Conservation (phyloP, 2,797 vertebrate genomes). For the Tarsius wallacei region DNA sequence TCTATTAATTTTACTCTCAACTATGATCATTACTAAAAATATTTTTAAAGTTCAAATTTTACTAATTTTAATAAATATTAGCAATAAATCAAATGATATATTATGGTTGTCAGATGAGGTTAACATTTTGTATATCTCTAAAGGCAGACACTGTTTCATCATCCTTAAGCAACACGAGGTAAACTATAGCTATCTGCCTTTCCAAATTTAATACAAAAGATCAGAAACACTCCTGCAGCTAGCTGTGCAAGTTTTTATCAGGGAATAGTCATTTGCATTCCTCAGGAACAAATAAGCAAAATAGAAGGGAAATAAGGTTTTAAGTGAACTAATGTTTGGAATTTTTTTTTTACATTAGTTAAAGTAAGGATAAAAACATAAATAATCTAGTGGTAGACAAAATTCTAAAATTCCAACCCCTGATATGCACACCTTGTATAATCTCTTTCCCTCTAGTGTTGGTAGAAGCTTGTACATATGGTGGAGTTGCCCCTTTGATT, state of each 20-base stretch:
- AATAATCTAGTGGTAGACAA: not conserved
- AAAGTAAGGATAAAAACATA: constrained; percentile 27
- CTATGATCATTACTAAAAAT: not conserved
- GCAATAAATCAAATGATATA: constrained; percentile 6
- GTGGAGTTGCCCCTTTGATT: not conserved
- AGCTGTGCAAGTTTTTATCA: constrained; percentile 30
- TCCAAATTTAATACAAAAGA: constrained; percentile 70
- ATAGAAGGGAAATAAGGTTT: constrained; percentile 36
- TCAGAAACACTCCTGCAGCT: constrained; percentile 35
- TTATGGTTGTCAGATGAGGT: not conserved
- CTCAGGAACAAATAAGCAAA: constrained; percentile 40
- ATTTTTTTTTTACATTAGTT: not conserved
- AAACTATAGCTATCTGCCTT: constrained; percentile 1
- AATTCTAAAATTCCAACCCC: not conserved
- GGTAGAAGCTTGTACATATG: not conserved
- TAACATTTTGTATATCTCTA: not conserved
- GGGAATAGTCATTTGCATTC: constrained; percentile 28
- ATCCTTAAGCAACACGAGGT: constrained; percentile 51
- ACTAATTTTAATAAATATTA: not conserved
- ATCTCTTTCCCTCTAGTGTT: not conserved
- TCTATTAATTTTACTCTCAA: not conserved
- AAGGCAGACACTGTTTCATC: not conserved
- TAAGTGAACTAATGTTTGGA: constrained; percentile 29
- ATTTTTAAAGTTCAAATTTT: constrained; percentile 1
- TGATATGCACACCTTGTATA: not conserved